These are phyloP conservation scores for Myotis brandtii DNA, from an alignment of 2,113 vertebrate species.

Conservation along the genomic window DNA sequence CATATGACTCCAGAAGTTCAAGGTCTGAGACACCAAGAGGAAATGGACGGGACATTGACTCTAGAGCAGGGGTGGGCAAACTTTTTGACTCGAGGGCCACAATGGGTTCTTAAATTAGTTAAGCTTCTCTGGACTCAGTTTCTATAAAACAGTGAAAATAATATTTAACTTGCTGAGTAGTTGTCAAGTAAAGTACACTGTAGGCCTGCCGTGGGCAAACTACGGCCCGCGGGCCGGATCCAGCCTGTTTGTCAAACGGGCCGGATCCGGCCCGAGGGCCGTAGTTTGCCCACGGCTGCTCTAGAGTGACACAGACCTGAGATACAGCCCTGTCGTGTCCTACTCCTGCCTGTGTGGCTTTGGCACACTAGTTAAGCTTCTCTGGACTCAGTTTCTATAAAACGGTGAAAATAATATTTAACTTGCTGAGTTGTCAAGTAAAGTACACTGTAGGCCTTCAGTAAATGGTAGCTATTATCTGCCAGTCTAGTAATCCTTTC, in stretches of 20 bases:
- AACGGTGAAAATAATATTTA: neutral
- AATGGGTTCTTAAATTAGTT: too few relatives aligned
- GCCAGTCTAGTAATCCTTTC: constrained; percentile 7
- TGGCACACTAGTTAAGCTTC: neutral
- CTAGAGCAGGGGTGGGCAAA: too few relatives aligned
- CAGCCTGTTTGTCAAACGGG: too few relatives aligned
- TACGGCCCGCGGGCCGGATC: too few relatives aligned
- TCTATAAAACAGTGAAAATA: neutral
- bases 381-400: neutral
- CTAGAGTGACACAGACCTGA: too few relatives aligned
- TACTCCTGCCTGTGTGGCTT: too few relatives aligned
- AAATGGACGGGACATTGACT: accelerated
- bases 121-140: neutral
- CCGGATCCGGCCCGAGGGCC: too few relatives aligned
- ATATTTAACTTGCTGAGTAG: neutral
- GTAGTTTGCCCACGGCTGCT: too few relatives aligned
- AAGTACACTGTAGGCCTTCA: neutral
- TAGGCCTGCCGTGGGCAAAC: neutral
- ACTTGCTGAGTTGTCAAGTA: neutral
- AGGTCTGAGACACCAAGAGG: neutral
- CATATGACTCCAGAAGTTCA: neutral
- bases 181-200: neutral
- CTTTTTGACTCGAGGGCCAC: too few relatives aligned
- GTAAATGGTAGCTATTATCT: neutral
- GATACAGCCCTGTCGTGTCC: too few relatives aligned